Percentiles rank a stretch among this genome's conserved stretches.
Conservation (phyloP, 2,888 invertebrate species). For the Calameuta filiformis region DNA sequence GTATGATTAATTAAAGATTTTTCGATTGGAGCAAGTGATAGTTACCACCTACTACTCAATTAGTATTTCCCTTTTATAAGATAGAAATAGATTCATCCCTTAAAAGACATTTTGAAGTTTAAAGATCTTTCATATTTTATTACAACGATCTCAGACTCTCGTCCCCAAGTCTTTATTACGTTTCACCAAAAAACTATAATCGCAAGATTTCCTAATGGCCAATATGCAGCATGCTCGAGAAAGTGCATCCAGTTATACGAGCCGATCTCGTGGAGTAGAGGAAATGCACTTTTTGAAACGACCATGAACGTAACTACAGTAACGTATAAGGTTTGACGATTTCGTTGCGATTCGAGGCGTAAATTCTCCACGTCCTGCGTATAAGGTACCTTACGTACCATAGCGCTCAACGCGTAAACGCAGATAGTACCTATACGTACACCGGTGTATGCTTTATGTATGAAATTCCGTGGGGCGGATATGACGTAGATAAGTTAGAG, state of each 20-base stretch:
- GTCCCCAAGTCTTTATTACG: not conserved
- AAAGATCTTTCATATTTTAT: not conserved
- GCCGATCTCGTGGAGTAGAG: not conserved
- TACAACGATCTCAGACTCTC: not conserved
- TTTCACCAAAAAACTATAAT: not conserved
- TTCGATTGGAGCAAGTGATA: not conserved
- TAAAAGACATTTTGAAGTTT: not conserved
- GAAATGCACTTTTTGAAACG: not conserved
- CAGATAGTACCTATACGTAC: not conserved
- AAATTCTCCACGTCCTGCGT: not conserved
- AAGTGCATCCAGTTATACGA: not conserved
- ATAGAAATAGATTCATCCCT: not conserved
- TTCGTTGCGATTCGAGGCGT: not conserved
- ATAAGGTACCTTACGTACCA: not conserved
- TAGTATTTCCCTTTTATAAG: not conserved
- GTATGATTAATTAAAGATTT: not conserved
- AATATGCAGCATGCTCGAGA: not conserved
- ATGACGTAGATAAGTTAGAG: constrained; percentile 3
- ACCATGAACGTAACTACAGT: not conserved
- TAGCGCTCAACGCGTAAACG: not conserved
- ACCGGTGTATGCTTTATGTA: not conserved
- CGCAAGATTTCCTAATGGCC: not conserved
- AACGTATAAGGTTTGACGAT: not conserved
- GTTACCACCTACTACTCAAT: not conserved
- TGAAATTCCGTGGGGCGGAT: not conserved